A percentile compares a stretch with the other conserved stretches of the same genome.
These are phyloP conservation scores for Chydorus sphaericus DNA, from an alignment of 2,888 invertebrate genomes.

Conservation along the genomic window DNA sequence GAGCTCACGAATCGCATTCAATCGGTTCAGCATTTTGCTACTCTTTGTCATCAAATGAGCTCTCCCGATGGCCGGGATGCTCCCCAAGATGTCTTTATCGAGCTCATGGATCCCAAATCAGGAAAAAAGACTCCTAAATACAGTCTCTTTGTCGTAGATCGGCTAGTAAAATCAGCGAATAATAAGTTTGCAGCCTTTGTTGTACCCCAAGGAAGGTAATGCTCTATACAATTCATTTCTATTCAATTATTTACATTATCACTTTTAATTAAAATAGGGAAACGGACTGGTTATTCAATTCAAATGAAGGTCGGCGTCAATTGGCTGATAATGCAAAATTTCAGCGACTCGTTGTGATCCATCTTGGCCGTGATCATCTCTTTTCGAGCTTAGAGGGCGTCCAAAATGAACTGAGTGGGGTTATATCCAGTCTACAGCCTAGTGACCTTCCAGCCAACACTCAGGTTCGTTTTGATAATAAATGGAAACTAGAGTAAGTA, in stretches of 20 bases:
- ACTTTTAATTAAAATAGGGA: too few relatives aligned
- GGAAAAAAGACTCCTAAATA: conserved; percentile 22
- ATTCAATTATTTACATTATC: too few relatives aligned
- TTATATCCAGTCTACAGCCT: conserved; percentile 68
- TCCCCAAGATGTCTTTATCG: conserved; percentile 2
- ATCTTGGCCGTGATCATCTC: conserved; percentile 57
- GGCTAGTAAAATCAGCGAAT: conserved; percentile 35
- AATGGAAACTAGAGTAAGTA: background rate
- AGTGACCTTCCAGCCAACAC: conserved; percentile 20
- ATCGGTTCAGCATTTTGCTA: conserved; percentile 66
- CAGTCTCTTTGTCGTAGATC: conserved; percentile 76
- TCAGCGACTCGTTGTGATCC: conserved; percentile 68
- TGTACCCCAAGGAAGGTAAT: conserved; percentile 85
- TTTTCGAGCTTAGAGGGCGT: conserved; percentile 61
- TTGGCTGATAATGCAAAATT: conserved; percentile 51
- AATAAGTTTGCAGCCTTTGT: conserved; percentile 72
- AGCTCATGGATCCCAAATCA: conserved; percentile 18
- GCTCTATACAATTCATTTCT: conserved; percentile 14
- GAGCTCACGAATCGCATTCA: conserved; percentile 49
- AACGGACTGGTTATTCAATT: conserved; percentile 80
- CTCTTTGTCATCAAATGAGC: conserved; percentile 42
- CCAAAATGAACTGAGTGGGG: conserved; percentile 62
- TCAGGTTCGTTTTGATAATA: too few relatives aligned
- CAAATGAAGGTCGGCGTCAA: conserved; percentile 62
- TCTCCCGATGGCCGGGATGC: conserved; percentile 29